Conservation (phyloP, 2,888 invertebrate species). For the Chymomyza caudatula region DNA sequence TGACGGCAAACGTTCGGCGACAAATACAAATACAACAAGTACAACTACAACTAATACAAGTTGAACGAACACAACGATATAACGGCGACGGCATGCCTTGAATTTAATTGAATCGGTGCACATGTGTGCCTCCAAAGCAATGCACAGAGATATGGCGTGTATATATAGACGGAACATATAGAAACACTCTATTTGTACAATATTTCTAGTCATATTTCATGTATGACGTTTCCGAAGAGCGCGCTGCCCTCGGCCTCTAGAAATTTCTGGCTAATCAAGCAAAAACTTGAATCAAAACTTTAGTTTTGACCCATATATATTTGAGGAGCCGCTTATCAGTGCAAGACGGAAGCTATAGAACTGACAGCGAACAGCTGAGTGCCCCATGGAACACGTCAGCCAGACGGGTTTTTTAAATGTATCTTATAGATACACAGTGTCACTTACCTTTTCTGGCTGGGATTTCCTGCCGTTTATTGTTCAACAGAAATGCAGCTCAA, state of each 20-base stretch:
- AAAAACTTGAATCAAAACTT: slow-evolving; percentile 44
- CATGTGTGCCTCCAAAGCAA: not conserved
- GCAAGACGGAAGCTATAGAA: slow-evolving; percentile 49
- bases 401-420: not conserved
- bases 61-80: no score
- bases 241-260: not conserved
- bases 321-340: slow-evolving; percentile 45
- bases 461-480: slow-evolving; percentile 34
- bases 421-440: not conserved
- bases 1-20: slow-evolving; percentile 12
- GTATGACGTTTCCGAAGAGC: not conserved
- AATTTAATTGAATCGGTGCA: not conserved
- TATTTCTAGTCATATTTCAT: not conserved
- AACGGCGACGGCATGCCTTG: slow-evolving; percentile 10
- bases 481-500: not conserved
- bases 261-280: slow-evolving; percentile 64
- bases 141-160: not conserved
- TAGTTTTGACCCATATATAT: slow-evolving; percentile 48
- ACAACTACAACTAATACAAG: slow-evolving; percentile 9
- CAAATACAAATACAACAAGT: slow-evolving; percentile 6
- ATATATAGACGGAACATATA: not conserved
- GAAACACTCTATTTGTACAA: not conserved
- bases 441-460: slow-evolving; percentile 20
- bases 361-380: not conserved
- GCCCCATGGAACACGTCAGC: slow-evolving; percentile 55